phyloP scores from a whole-genome alignment of 1,140 invertebrate genomes.

The Mizuhopecten yessoensis region DNA sequence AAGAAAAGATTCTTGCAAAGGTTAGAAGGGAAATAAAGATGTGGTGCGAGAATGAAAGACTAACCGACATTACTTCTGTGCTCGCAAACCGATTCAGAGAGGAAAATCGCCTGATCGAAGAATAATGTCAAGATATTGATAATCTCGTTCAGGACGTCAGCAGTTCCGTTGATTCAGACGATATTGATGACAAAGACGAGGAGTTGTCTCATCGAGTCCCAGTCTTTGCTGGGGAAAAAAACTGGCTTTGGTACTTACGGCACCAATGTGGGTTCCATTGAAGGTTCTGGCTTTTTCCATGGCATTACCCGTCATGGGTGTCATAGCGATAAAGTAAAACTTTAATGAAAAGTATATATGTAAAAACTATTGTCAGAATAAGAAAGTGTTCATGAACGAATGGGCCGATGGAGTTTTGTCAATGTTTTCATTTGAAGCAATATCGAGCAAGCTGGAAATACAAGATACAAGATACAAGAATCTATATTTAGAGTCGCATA shows the following conservation, averaged over 20 bases:
- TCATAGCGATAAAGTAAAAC: constrained; percentile 59
- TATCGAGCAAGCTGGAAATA: constrained; percentile 55
- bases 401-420: constrained; percentile 56
- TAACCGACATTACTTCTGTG: constrained; percentile 35
- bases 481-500: too few species aligned
- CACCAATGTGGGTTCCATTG: constrained; percentile 68
- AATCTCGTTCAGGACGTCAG: constrained; percentile 48
- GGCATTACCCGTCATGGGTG: constrained; percentile 64
- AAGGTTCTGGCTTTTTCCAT: constrained; percentile 60
- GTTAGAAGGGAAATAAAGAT: constrained; percentile 52
- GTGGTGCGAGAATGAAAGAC: constrained; percentile 57
- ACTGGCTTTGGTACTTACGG: constrained; percentile 61
- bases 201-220: neutral
- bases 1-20: constrained; percentile 54
- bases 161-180: constrained; percentile 13
- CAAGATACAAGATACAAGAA: too few species aligned
- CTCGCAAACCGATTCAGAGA: constrained; percentile 58
- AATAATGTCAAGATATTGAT: constrained; percentile 60
- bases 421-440: constrained; percentile 51
- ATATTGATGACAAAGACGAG: neutral
- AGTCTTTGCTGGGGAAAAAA: constrained; percentile 64
- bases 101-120: constrained; percentile 61
- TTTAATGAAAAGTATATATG: constrained; percentile 51
- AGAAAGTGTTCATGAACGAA: constrained; percentile 58
- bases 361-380: constrained; percentile 53